Evolutionary conservation across 2,797 vertebrate genomes (phyloP).

Genomic region (Chaenodraco wilsoni): DNA sequence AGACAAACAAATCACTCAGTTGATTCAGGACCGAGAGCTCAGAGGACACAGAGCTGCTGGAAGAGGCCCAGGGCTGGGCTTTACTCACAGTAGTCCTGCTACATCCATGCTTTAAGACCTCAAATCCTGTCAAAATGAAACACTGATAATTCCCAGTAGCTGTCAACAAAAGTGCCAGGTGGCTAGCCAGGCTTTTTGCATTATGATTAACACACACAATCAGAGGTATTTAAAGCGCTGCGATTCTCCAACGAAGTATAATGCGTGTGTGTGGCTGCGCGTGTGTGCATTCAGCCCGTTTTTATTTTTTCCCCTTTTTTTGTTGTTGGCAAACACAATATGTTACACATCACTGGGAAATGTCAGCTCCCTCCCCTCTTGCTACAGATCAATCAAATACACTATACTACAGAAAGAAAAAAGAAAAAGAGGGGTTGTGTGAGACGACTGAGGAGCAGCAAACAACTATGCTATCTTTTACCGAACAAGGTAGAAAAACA

Average conservation of each 20-base stretch:
- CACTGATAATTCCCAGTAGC: constrained; percentile 64
- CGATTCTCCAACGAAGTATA: constrained; percentile 28
- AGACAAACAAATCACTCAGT: constrained; percentile 70
- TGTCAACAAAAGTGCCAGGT: constrained; percentile 66
- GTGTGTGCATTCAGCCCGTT: constrained; percentile 38
- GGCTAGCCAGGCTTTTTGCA: constrained; percentile 55
- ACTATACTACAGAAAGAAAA: constrained; percentile 54
- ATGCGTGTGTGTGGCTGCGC: constrained; percentile 11
- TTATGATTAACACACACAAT: constrained; percentile 42
- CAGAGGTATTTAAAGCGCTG: constrained; percentile 25
- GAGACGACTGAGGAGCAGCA: constrained; percentile 49
- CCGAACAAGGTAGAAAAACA: constrained; percentile 52
- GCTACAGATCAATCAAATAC: constrained; percentile 82
- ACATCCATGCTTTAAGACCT: constrained; percentile 71
- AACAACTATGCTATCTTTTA: constrained; percentile 58
- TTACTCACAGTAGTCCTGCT: constrained; percentile 64
- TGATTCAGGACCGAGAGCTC: constrained; percentile 59
- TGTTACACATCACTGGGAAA: constrained; percentile 84
- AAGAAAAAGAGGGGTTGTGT: constrained; percentile 58
- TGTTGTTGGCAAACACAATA: constrained; percentile 79
- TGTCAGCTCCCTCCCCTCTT: constrained; percentile 77
- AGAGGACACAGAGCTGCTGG: constrained; percentile 64
- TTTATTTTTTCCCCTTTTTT: constrained; percentile 33
- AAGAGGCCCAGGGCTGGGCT: constrained; percentile 63
- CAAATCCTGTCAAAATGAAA: constrained; percentile 76